Conservation (phyloP, 2,113 vertebrate genomes). For the Pan paniscus region DNA sequence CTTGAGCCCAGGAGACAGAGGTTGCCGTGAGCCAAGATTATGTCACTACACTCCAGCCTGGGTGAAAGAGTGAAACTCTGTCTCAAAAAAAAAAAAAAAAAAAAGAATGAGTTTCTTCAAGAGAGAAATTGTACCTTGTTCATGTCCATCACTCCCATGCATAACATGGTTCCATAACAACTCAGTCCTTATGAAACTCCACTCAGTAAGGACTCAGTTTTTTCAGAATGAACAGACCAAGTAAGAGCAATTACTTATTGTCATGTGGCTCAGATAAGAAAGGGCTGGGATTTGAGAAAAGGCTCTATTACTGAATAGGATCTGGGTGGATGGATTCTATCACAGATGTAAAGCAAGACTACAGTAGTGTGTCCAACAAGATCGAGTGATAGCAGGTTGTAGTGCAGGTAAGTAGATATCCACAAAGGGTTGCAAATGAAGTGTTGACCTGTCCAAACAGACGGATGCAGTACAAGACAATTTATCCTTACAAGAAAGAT, state of each 20-base stretch:
- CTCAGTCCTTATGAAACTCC: too few species aligned
- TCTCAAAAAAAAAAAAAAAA: too few species aligned
- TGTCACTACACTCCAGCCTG: too few species aligned
- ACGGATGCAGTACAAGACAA: background rate
- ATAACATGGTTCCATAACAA: background rate
- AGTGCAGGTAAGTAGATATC: background rate
- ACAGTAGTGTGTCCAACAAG: background rate
- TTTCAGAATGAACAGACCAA: conserved; percentile 20
- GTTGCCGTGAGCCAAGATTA: too few species aligned
- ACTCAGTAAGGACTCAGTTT: background rate
- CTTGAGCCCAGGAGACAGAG: too few species aligned
- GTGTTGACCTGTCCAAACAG: background rate
- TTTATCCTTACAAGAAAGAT: background rate
- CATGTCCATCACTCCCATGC: background rate
- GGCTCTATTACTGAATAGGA: background rate
- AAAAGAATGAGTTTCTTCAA: background rate
- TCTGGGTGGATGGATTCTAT: background rate
- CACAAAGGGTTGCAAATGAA: background rate
- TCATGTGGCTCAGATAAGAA: background rate
- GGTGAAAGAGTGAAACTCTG: too few species aligned
- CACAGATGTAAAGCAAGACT: background rate
- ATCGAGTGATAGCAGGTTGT: background rate
- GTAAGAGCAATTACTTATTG: background rate
- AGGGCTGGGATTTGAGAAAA: background rate
- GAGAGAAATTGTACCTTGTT: background rate